Base-by-base conservation (phyloP, 2,888 invertebrate genomes). In the Nesidiocoris tenuis region DNA sequence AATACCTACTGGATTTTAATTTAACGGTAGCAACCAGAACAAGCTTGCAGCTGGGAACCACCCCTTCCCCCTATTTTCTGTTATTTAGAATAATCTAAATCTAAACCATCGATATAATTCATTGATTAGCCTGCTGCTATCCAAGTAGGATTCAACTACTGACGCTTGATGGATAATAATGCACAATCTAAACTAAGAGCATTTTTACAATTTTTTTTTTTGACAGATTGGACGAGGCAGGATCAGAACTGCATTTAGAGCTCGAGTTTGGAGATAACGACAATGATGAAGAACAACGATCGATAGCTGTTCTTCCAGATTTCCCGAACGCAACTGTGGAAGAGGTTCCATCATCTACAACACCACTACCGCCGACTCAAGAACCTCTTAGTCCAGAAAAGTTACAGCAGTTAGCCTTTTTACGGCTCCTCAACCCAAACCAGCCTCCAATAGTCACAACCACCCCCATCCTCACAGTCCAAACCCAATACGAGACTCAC, bases 181-280 rank as follows among this genome's bases (percentile, higher is more conserved):
- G 39, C 3, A 39, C 39, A 39, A 7, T 39, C 12, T 3, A 39
- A n/a, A n/a, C n/a, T n/a, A n/a, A n/a, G n/a, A n/a, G n/a, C n/a
- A n/a, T n/a, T n/a, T n/a, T n/a, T n/a, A n/a, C n/a, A n/a, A n/a
- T n/a, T n/a, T n/a, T 39, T 39, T 39, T 39, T 12, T 7, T 39
- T 39, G 12, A 22, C 18, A 70, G 91, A 76, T 86, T 95, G 61
- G 94, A 95, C 81, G 95, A 94, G 83, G 94, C 95, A 16, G 95
- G 95, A 1, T 93, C 94, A 1, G 94, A 94, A 84, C 84, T 95
- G 19, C 92, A 94, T 82, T 84, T 94, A 61, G 95, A 95, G 82
- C 86, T 94, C 66, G 94, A 95, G 81, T 93, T 94, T 80, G 93
- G 92, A 0, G 94, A 94, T 80, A 90, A 91, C 77, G 90, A 90